phyloP scores from a whole-genome alignment of 2,888 invertebrate genomes.

The Thereva nobilitata region DNA sequence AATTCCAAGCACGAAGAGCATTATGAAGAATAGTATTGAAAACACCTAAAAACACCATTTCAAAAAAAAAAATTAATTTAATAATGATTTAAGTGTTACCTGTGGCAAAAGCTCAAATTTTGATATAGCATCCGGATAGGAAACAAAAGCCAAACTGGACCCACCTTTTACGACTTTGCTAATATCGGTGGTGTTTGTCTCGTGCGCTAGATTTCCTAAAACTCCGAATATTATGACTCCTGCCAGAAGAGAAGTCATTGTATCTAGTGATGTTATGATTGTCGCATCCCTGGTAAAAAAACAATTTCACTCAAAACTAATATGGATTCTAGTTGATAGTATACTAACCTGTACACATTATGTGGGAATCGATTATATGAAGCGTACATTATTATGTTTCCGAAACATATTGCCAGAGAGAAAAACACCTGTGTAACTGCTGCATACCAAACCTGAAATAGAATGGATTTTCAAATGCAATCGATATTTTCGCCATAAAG shows the following conservation, averaged over 20 bases:
- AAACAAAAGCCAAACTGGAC: conserved; percentile 80
- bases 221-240: conserved; percentile 84
- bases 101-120: conserved; percentile 62
- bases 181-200: conserved; percentile 65
- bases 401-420: conserved; percentile 66
- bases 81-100: conserved; percentile 47
- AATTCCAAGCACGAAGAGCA: conserved; percentile 62
- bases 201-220: conserved; percentile 76
- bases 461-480: conserved; percentile 10
- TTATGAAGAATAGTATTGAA: conserved; percentile 62
- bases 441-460: conserved; percentile 64
- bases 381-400: conserved; percentile 65
- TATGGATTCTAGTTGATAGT: not conserved
- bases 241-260: conserved; percentile 79
- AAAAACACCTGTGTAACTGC: conserved; percentile 69
- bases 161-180: conserved; percentile 70
- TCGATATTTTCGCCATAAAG: not conserved
- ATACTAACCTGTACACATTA: conserved; percentile 62
- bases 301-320: not conserved
- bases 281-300: conserved; percentile 68
- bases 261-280: conserved; percentile 80
- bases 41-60: conserved; percentile 54
- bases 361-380: conserved; percentile 66
- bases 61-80: not conserved
- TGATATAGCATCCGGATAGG: conserved; percentile 65